Evolutionary conservation across 1,140 invertebrate genomes (phyloP).

Genomic region (Caenorhabditis inopinata): DNA sequence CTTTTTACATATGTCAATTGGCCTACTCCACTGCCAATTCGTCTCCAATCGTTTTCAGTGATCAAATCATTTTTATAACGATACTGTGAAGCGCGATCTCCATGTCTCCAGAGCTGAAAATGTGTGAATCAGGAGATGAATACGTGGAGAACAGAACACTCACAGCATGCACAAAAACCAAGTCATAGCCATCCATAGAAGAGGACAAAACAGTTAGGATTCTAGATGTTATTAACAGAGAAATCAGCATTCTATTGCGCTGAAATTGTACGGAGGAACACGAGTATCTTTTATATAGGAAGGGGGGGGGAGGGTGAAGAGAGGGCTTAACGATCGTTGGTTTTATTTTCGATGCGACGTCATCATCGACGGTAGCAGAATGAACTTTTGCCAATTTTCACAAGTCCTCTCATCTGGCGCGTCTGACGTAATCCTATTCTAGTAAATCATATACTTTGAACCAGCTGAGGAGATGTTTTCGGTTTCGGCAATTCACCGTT

Average conservation of each 20-base stretch:
- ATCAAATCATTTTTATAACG: background rate
- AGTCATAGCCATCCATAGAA: background rate
- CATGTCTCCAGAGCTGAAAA: slow-evolving; percentile 26
- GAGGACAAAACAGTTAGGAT: background rate
- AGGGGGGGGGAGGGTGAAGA: too few species aligned
- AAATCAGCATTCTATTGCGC: background rate
- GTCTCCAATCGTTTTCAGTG: background rate
- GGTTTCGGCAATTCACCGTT: too few species aligned
- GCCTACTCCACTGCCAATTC: background rate
- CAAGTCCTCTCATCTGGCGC: background rate
- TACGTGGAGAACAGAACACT: background rate
- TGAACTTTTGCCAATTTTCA: slow-evolving; percentile 8
- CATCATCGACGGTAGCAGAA: slow-evolving; percentile 3
- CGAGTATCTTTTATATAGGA: background rate
- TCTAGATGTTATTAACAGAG: background rate
- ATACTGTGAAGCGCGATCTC: background rate
- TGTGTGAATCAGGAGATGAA: background rate
- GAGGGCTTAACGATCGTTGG: slow-evolving; percentile 14
- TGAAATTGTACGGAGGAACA: background rate
- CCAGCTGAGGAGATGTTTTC: too few species aligned
- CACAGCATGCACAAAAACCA: slow-evolving; percentile 4
- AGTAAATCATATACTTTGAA: background rate
- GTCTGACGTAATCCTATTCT: background rate
- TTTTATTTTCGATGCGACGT: background rate
- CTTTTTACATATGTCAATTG: slow-evolving; percentile 3